phyloP scores from a whole-genome alignment of 2,888 invertebrate genomes.

The Zhuqinia jingwanae region DNA sequence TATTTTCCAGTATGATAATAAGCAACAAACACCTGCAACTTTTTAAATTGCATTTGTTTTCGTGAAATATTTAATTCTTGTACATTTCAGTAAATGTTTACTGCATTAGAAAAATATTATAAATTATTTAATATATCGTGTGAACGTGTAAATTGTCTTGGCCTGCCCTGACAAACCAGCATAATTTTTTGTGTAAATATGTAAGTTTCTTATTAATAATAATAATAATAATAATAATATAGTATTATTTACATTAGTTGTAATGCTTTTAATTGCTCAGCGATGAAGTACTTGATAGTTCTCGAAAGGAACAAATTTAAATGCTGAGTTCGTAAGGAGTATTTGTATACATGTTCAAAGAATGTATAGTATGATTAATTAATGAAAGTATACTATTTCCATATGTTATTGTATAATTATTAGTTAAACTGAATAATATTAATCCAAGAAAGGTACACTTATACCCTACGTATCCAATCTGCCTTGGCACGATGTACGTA shows the following conservation, averaged over 20 bases:
- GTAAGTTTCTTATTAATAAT: background rate
- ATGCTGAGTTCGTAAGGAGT: conserved; percentile 10
- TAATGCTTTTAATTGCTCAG: conserved; percentile 39
- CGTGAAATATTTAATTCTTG: conserved; percentile 49
- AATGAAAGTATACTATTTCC: background rate
- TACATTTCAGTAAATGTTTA: conserved; percentile 46
- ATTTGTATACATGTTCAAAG: background rate
- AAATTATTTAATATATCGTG: background rate
- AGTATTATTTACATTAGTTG: conserved; percentile 32
- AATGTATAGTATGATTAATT: background rate
- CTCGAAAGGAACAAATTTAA: conserved; percentile 5
- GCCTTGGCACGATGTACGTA: conserved; percentile 5
- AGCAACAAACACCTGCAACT: conserved; percentile 14
- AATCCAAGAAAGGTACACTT: no score
- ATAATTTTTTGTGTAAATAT: background rate
- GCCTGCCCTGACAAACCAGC: background rate
- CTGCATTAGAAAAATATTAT: background rate
- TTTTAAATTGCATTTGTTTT: conserved; percentile 46
- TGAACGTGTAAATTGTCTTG: background rate
- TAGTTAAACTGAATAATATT: conserved; percentile 1
- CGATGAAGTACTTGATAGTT: conserved; percentile 34
- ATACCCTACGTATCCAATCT: background rate
- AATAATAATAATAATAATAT: conserved; percentile 6
- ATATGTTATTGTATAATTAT: background rate
- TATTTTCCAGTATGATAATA: conserved; percentile 35